phyloP scores from a whole-genome alignment of 2,113 vertebrate species.

The Limnothrissa miodon region DNA sequence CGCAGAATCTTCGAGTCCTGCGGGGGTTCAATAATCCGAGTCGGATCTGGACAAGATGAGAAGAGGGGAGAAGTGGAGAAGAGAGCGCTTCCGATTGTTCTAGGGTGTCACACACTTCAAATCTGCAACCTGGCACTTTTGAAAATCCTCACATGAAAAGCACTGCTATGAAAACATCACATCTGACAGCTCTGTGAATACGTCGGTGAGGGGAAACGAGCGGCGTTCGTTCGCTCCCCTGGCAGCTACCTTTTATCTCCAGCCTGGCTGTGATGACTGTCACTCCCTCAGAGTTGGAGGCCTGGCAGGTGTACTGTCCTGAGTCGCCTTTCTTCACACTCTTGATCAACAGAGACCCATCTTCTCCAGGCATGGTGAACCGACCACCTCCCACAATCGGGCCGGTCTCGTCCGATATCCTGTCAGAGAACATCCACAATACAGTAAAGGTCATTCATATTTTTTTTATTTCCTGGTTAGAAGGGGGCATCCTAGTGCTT shows the following conservation, averaged over 20 bases:
- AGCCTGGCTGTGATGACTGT: conserved; percentile 76
- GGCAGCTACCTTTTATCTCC: conserved; percentile 77
- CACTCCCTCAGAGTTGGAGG: conserved; percentile 76
- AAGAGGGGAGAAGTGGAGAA: neutral
- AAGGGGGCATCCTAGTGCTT: too few relatives aligned
- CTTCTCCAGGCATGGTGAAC: conserved; percentile 57
- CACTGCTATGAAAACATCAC: neutral
- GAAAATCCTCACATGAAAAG: neutral
- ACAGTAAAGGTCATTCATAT: neutral
- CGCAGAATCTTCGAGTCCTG: conserved; percentile 71
- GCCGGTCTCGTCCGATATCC: conserved; percentile 74
- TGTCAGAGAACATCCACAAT: conserved; percentile 53
- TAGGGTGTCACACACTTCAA: neutral
- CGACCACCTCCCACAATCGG: conserved; percentile 58
- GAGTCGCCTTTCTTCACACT: conserved; percentile 73
- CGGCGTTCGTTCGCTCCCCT: neutral
- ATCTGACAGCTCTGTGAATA: neutral
- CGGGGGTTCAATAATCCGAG: conserved; percentile 74
- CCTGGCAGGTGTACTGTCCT: conserved; percentile 80
- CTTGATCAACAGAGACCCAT: conserved; percentile 80
- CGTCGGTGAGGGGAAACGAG: neutral
- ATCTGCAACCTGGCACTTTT: neutral
- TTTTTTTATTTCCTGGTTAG: too few relatives aligned
- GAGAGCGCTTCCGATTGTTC: neutral
- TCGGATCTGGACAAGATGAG: conserved; percentile 75